Base-by-base conservation (phyloP, 1,140 invertebrate species). In the Zaprionus africanus region DNA sequence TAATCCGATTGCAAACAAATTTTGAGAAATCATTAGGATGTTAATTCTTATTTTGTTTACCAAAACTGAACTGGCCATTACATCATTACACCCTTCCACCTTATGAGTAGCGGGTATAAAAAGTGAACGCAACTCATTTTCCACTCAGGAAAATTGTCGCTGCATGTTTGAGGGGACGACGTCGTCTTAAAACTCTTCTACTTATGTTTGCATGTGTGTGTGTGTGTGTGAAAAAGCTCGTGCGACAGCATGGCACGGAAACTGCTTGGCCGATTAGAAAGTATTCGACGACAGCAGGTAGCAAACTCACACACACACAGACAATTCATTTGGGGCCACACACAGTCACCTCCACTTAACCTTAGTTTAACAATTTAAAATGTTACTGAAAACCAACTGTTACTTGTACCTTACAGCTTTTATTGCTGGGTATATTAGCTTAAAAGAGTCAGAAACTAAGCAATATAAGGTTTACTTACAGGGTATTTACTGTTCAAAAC, bases 141-240 rank as follows among this genome's bases (percentile, higher is more conserved):
- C 84, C 63, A 88, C 81, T 88, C 84, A 70, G 72, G 71, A 65
- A 88, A 88, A 87, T 88, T 87, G 80, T 88, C 83, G 77, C 80
- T 69, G 80, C 80, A 75, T 83, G 77, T 73, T 83, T 80, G 72
- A 78, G 46, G 46, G 46, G 66, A 72, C 31, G 66, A 58, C 43
- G 24, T 26, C 67, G 69, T 49, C 54, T 74, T 56, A n/a, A 68
- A 58, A 51, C 51, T 46, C 54, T 28, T 36, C 36, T 26, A 41
- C 43, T 60, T 54, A 53, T 24, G 15, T 34, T 13, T 66, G 24
- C 28, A 3, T 38, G 38, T 26, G 15, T 28, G 24, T 24, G 46
- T 22, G 22, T 2, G 6, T 43, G 7, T 43, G 6, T 17, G n/a
- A 2, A 51, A 22, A 51, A 19, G 19, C 46, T 51, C 19, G 11